A percentile compares a stretch with the other conserved stretches of the same genome.
Conservation (phyloP, 2,113 vertebrate species). For the Sapayoa aenigma region DNA sequence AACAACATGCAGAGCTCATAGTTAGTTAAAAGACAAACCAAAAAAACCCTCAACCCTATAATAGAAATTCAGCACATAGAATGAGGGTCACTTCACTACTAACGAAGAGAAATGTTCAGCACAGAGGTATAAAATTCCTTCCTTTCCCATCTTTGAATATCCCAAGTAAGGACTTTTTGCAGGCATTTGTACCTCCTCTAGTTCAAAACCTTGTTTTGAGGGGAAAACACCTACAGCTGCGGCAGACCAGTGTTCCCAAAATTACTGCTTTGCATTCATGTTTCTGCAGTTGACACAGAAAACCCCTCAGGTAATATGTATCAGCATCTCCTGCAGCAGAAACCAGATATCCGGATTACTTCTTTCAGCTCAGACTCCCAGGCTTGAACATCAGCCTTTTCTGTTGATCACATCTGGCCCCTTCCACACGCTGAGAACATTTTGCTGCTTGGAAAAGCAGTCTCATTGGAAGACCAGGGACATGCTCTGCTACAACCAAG, state of each 20-base stretch:
- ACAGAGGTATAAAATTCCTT: neutral
- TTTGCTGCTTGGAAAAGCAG: neutral
- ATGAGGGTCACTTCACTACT: neutral
- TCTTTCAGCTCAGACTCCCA: neutral
- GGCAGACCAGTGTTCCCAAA: neutral
- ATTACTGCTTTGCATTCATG: neutral
- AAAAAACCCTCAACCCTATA: neutral
- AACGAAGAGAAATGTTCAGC: neutral
- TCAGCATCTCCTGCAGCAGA: neutral
- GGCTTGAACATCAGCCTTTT: neutral
- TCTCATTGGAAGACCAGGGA: neutral
- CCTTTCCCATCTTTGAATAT: neutral
- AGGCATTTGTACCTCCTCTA: neutral
- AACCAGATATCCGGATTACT: neutral
- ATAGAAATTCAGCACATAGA: neutral
- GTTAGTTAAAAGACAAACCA: neutral
- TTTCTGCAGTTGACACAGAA: neutral
- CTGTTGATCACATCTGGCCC: neutral
- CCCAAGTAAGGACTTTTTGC: neutral
- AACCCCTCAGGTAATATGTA: neutral
- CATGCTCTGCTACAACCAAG: neutral
- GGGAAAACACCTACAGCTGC: neutral
- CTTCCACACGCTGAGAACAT: accelerated
- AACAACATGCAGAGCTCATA: neutral
- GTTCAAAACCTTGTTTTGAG: neutral